Base-by-base conservation (phyloP, 2,888 invertebrate genomes). In the Ophion slaviceki region DNA sequence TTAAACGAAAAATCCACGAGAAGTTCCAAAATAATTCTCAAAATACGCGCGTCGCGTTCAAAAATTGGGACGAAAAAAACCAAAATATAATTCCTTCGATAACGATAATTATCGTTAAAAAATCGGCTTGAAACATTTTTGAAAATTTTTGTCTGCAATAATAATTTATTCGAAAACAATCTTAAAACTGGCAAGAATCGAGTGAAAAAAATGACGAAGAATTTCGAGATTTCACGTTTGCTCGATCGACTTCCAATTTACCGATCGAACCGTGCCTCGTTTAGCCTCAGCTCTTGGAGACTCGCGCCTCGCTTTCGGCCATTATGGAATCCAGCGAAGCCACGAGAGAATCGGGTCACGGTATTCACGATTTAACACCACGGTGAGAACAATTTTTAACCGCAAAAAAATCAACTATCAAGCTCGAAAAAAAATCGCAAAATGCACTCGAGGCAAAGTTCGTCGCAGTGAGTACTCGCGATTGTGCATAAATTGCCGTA, bases 271-370 rank as follows among this genome's bases (percentile, higher is more conserved):
- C 20, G 40, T 40, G 14, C 3, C 28, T 40, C 76, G 28, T 28
- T 66, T 45, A 36, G 68, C 5, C 47, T 68, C 67, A 61, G 62
- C 20, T 68, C 68, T 53, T 28, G 45, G 32, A 61, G 70, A 45
- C 70, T 47, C 24, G 11, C 32, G 64, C 57, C 66, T 64, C 36
- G 75, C 68, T 71, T 75, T 85, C 85, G 78, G 85, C 85, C 85
- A 85, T 85, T 78, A 79, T 59, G 78, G 85, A 75, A 79, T 67
- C 47, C 61, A 53, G 17, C 80, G 80, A 71, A 57, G 53, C 62
- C 81, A 53, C 71, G 59, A 5, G 6, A 57, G 59, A 72, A 80
- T 77, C 57, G 62, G 77, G 67, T 59, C 68, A 66, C 75, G 47
- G 53, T 53, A 53, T 14, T 20, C 68, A 68, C 61, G 68, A 80